Conservation (phyloP, 2,797 vertebrate genomes). For the Echiichthys vipera region DNA sequence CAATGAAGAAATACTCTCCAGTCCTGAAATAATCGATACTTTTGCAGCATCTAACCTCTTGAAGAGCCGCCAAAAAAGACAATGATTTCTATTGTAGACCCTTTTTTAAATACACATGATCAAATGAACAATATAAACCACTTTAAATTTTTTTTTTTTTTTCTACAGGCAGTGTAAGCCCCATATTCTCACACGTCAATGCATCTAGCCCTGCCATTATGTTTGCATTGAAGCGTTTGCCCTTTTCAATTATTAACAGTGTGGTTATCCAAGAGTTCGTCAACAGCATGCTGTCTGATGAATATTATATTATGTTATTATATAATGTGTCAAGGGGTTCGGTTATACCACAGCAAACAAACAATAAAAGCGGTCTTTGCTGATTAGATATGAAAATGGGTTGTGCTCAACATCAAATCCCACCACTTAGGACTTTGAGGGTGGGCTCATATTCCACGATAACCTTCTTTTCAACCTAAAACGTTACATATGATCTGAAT, state of each 20-base stretch:
- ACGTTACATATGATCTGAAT: neutral
- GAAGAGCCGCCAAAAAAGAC: too few relatives aligned
- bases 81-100: neutral
- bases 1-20: too few relatives aligned
- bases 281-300: slow-evolving; percentile 49
- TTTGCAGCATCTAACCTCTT: too few relatives aligned
- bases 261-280: slow-evolving; percentile 62
- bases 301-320: slow-evolving; percentile 70
- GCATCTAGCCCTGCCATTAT: slow-evolving; percentile 17
- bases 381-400: slow-evolving; percentile 29
- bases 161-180: neutral
- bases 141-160: neutral
- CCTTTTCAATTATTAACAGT: slow-evolving; percentile 76
- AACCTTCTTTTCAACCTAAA: slow-evolving; percentile 13
- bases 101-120: neutral
- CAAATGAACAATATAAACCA: neutral
- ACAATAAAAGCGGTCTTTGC: slow-evolving; percentile 22
- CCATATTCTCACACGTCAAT: neutral
- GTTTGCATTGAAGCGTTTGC: slow-evolving; percentile 55
- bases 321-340: slow-evolving; percentile 40
- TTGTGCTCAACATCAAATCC: slow-evolving; percentile 23
- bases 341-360: slow-evolving; percentile 39
- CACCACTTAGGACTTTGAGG: slow-evolving; percentile 12
- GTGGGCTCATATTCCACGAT: slow-evolving; percentile 12
- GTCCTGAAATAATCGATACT: too few relatives aligned